phyloP scores from a whole-genome alignment of 2,113 vertebrate species.

The Pogonocichla stellata region DNA sequence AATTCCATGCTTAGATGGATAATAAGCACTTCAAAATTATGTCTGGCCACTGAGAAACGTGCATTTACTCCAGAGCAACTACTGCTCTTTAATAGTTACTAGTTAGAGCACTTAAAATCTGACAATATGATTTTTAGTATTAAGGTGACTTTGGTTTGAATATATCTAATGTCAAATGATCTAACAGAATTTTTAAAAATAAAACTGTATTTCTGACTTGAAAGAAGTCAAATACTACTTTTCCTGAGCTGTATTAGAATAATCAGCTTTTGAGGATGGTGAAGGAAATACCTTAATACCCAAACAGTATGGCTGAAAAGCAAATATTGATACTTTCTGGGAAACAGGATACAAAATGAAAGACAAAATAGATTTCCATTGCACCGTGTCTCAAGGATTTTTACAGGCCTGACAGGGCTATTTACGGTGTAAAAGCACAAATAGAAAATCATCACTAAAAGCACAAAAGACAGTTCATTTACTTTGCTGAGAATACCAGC shows the following conservation, averaged over 20 bases:
- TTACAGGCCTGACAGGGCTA: neutral
- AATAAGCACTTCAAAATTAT: conserved; percentile 69
- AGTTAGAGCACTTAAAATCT: conserved; percentile 61
- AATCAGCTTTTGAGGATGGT: conserved; percentile 53
- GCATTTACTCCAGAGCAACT: conserved; percentile 41
- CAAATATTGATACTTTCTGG: conserved; percentile 36
- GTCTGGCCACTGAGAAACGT: conserved; percentile 65
- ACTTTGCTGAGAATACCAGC: neutral
- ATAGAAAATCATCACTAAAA: neutral
- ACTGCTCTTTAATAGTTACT: conserved; percentile 61
- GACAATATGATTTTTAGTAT: conserved; percentile 72
- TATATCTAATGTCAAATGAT: conserved; percentile 48
- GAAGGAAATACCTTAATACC: conserved; percentile 43
- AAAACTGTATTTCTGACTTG: conserved; percentile 14
- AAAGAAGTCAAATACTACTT: conserved; percentile 28
- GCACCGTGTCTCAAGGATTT: neutral
- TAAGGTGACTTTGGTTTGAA: conserved; percentile 75
- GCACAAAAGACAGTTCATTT: neutral
- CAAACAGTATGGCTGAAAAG: neutral
- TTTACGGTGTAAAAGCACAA: neutral
- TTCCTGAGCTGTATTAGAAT: conserved; percentile 53
- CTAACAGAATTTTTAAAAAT: neutral
- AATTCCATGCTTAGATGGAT: conserved; percentile 74
- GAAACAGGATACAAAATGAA: conserved; percentile 17
- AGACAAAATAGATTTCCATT: conserved; percentile 10